Conservation (phyloP, 1,140 invertebrate species). For the Aphelenchoides avenae region DNA sequence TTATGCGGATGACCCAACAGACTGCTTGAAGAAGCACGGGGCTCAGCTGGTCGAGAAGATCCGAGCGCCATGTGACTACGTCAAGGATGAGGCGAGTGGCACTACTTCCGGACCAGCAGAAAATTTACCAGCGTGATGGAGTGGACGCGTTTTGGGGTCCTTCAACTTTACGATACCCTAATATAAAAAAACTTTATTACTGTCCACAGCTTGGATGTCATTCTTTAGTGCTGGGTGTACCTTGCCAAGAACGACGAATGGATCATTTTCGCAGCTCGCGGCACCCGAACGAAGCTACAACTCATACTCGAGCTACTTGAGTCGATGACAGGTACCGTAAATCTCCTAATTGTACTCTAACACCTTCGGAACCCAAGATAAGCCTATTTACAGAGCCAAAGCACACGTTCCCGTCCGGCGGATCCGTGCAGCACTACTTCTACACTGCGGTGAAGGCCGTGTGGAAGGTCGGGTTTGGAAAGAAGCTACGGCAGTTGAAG, state of each 20-base stretch:
- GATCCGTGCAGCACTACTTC: slow-evolving; percentile 45
- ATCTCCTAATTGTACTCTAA: no score
- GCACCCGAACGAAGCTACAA: slow-evolving; percentile 38
- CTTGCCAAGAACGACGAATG: slow-evolving; percentile 25
- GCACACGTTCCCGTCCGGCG: slow-evolving; percentile 34
- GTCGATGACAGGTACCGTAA: slow-evolving; percentile 38
- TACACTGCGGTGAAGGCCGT: slow-evolving; percentile 26
- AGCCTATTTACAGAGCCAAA: slow-evolving; percentile 30
- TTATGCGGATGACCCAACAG: slow-evolving; percentile 30
- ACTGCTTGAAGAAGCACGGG: slow-evolving; percentile 35
- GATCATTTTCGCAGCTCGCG: slow-evolving; percentile 38
- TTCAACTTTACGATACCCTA: slow-evolving; percentile 6
- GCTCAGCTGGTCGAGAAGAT: slow-evolving; percentile 9
- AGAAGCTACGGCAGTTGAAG: slow-evolving; percentile 26
- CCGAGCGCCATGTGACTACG: slow-evolving; percentile 31
- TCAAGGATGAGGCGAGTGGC: slow-evolving; percentile 13
- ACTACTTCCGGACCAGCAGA: background rate
- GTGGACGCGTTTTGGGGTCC: background rate
- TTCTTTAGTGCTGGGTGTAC: slow-evolving; percentile 40
- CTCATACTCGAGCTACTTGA: slow-evolving; percentile 42
- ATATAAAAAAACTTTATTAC: slow-evolving; percentile 14
- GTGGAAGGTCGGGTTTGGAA: slow-evolving; percentile 29
- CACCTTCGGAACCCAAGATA: background rate
- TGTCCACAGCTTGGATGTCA: no score
- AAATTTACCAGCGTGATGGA: background rate